A percentile compares a stretch with the other conserved stretches of the same genome.
Conservation (phyloP, 1,140 invertebrate species). For the Tetramorium simillimum region DNA sequence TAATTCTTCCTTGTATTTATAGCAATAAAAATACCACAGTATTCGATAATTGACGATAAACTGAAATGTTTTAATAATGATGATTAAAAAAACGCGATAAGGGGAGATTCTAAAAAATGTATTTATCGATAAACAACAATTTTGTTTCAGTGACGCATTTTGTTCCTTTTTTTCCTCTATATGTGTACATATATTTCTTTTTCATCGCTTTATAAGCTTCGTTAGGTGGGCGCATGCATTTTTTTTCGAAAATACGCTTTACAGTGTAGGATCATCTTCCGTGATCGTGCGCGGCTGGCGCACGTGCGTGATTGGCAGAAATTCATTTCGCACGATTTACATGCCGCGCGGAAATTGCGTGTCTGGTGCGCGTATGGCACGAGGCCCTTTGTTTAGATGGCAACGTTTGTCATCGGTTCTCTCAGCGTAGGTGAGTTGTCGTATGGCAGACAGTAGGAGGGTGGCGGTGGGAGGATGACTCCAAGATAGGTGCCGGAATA, state of each 20-base stretch:
- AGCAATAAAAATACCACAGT: neutral
- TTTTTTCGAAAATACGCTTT: slow-evolving; percentile 53
- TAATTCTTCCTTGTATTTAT: neutral
- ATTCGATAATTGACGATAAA: neutral
- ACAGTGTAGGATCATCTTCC: neutral
- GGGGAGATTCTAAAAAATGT: neutral
- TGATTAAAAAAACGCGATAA: neutral
- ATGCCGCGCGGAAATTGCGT: slow-evolving; percentile 76
- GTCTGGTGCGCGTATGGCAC: slow-evolving; percentile 66
- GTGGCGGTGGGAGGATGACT: slow-evolving; percentile 17
- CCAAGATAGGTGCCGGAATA: slow-evolving; percentile 58
- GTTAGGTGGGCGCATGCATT: slow-evolving; percentile 19
- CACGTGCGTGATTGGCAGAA: slow-evolving; percentile 78
- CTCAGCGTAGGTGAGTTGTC: slow-evolving; percentile 64
- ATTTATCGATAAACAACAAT: neutral
- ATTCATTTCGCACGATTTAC: slow-evolving; percentile 79
- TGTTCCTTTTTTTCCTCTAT: neutral
- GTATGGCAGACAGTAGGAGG: slow-evolving; percentile 47
- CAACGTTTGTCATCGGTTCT: slow-evolving; percentile 72
- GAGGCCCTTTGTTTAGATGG: slow-evolving; percentile 74
- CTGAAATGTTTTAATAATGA: neutral
- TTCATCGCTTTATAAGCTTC: slow-evolving; percentile 51
- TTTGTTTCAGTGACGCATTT: slow-evolving; percentile 19
- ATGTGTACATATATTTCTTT: neutral
- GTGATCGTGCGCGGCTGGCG: slow-evolving; percentile 59